Base-by-base conservation (phyloP, 2,797 vertebrate genomes). In the Sebastes minor region DNA sequence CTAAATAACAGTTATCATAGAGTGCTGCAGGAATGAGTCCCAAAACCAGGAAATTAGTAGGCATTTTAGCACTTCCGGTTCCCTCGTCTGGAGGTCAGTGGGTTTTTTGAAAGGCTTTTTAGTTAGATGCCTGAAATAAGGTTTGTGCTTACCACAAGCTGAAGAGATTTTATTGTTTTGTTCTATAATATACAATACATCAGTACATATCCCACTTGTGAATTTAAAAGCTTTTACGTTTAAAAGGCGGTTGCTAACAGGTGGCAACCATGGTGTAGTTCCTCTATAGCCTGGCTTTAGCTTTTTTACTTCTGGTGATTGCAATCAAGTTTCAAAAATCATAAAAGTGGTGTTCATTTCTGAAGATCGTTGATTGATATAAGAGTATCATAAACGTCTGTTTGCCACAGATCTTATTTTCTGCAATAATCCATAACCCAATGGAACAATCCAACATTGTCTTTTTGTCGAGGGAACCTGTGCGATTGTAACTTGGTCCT, bases 1-100 rank as follows among this genome's bases (percentile, higher is more conserved):
- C 60, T 32, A 60, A 76, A 64, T 66, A 53, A 61, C 64, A 56
- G 27, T 20, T 80, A 23, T 52, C 46, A n/a, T 9, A 52, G 42
- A 49, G 18, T 4, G 16, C 42, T 49, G 18, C 42, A 49, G 42
- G 42, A 49, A 49, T 49, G 42, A 49, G 18, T 52, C 46, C 46
- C 3, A 52, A 52, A 52, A 52, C 46, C 46, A 52, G 46, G 46
- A n/a, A 52, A 52, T 52, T 1, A 52, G 18, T 52, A 0, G 0
- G 0, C 46, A n/a, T 9, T 20, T 52, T 52, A 52, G 46, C 46
- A 52, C 46, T 52, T 52, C 18, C 8, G 18, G 46, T 52, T 52
- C 46, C 46, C 46, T 52, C 18, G 4, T 52, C 8, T 52, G 18
- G 46, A 52, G 18, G 46, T 52, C 46, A 52, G 8, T 52, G 18